Evolutionary conservation across 37 sponge, comb jelly and placozoan genomes (phyloP).

Genomic region (Eunapius fragilis): DNA sequence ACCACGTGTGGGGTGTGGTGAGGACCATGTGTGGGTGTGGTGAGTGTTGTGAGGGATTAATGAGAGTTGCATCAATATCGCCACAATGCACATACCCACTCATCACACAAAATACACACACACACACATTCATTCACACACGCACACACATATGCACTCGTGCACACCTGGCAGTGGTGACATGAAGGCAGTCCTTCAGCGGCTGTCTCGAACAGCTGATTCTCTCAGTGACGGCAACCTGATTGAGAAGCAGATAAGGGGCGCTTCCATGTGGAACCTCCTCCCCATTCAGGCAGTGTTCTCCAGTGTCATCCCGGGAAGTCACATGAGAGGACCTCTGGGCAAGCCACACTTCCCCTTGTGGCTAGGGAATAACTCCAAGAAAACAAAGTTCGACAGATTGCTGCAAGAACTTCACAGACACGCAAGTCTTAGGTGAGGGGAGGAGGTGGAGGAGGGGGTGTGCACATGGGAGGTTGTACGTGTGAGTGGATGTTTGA

Average conservation of each 20-base stretch:
- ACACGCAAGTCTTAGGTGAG: conserved; percentile 75
- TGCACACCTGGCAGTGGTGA: conserved; percentile 36
- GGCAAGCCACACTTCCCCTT: conserved; percentile 82
- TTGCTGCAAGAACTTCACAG: conserved; percentile 70
- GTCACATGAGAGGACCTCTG: conserved; percentile 71
- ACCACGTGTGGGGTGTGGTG: background rate
- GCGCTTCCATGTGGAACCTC: conserved; percentile 67
- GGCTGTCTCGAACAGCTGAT: conserved; percentile 78
- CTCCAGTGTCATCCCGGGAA: conserved; percentile 90
- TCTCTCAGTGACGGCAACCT: conserved; percentile 83
- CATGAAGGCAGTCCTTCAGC: background rate
- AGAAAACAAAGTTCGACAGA: conserved; percentile 50
- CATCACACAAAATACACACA: background rate
- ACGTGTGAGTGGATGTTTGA: background rate
- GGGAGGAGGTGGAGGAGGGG: background rate
- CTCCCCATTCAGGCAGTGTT: conserved; percentile 84
- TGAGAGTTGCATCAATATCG: background rate
- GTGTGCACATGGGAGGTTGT: background rate
- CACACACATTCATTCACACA: conserved; percentile 19
- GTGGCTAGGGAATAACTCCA: conserved; percentile 93
- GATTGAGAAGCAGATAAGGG: conserved; percentile 71
- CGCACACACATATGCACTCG: background rate
- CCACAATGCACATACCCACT: background rate
- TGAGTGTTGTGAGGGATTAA: no score
- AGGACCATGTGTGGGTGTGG: background rate